Percentiles rank a stretch among this genome's conserved stretches.
Conservation (phyloP, 53 echinoderm and acorn worm species). For the Paelopatides confundens region DNA sequence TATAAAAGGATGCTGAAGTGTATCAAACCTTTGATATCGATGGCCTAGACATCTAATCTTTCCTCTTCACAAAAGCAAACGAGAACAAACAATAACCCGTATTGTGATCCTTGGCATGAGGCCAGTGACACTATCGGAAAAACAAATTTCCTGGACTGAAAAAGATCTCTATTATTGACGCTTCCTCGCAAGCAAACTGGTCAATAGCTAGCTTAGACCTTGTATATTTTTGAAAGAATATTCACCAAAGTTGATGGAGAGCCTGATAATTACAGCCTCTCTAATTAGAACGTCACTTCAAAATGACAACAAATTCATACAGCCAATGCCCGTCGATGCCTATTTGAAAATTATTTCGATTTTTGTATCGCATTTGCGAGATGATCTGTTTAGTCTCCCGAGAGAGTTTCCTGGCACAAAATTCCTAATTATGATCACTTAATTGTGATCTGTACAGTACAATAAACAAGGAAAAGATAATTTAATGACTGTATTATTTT, state of each 20-base stretch:
- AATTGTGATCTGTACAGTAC: background rate
- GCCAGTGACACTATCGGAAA: background rate
- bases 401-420: background rate
- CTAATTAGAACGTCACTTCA: background rate
- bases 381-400: background rate
- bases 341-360: too few relatives aligned
- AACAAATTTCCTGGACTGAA: background rate
- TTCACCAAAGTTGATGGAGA: background rate
- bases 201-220: background rate
- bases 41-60: constrained; percentile 4
- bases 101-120: background rate
- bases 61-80: background rate
- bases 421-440: background rate
- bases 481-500: background rate
- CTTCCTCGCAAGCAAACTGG: background rate
- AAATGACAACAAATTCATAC: background rate
- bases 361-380: background rate
- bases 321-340: too few relatives aligned
- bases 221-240: background rate
- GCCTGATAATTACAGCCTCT: background rate
- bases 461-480: background rate
- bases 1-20: background rate
- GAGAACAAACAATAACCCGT: background rate
- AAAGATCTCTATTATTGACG: background rate
- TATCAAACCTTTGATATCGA: background rate